Base-by-base conservation (phyloP, 2,888 invertebrate genomes). In the Lissocephala sabroskyi region DNA sequence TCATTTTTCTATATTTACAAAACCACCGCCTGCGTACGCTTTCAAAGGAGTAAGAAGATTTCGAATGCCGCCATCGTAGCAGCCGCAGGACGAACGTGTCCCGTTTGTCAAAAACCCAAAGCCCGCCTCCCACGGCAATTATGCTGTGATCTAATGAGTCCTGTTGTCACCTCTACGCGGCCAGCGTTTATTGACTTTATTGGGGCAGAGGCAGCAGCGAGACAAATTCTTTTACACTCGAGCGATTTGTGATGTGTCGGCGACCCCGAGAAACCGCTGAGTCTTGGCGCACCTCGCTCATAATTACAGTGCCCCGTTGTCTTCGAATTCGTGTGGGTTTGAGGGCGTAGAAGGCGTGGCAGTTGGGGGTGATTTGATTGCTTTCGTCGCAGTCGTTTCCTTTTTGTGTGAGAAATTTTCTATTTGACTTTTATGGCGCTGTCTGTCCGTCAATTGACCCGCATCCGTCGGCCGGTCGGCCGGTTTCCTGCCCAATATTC, bases 151-250 rank as follows among this genome's bases (percentile, higher is more conserved):
- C 52, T 57, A 65, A 75, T 62, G 48, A 35, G 39, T 23, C 43
- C 30, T 51, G 43, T 47, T 43, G 11, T 29, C 40, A 36, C 44
- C 47, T 19, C 40, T 18, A 40, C 17, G 37, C 33, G 45, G 28
- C 29, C 47, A 36, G 40, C 41, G 42, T 35, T 37, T 52, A 62
- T 58, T 64, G 73, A 61, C 62, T 67, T 59, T 52, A 57, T 68
- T 67, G 49, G 47, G 48, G 51, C 55, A 59, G 48, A 59, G 54
- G 56, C 54, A 63, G 59, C n/a, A 73, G 56, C 59, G 74, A 77
- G 65, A 68, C 64, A 75, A 64, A 79, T 79, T 74, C 59, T 62
- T 59, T 68, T 59, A 62, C 77, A 65, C 59, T 60, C 47, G 56
- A 73, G 33, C 59, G 52, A 57, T 42, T 61, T 62, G 65, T 56